Conservation (phyloP, 2,888 invertebrate species). For the Liopterus haemorrhoidalis region DNA sequence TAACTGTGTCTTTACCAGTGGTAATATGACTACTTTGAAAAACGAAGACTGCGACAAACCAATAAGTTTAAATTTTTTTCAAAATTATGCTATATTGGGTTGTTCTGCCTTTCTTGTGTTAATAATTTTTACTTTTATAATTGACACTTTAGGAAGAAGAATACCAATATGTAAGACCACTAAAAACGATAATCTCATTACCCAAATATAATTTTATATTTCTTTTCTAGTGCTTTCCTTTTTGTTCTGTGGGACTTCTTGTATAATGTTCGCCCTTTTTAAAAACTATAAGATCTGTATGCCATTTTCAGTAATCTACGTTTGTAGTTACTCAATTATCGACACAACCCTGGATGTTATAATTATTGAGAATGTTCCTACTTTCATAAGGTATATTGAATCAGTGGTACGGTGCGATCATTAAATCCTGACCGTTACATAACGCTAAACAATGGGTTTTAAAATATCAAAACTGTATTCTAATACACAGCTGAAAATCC, state of each 20-base stretch:
- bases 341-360: conserved; percentile 28
- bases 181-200: not conserved
- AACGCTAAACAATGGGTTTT: too few species aligned
- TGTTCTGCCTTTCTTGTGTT: conserved; percentile 26
- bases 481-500: too few species aligned
- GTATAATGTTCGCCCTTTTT: conserved; percentile 2
- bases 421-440: too few species aligned
- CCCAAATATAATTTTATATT: not conserved
- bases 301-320: conserved; percentile 21
- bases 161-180: conserved; percentile 27
- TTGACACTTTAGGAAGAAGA: conserved; percentile 30
- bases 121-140: conserved; percentile 24
- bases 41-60: too few species aligned
- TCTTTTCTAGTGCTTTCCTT: conserved; percentile 6
- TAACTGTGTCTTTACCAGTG: conserved; percentile 23
- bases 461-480: too few species aligned
- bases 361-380: conserved; percentile 32
- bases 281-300: not conserved
- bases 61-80: conserved; percentile 25
- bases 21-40: conserved; percentile 28
- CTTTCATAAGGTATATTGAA: conserved; percentile 30
- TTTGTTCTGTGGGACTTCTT: conserved; percentile 2
- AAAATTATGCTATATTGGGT: conserved; percentile 28
- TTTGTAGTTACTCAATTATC: conserved; percentile 28
- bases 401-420: too few species aligned